Evolutionary conservation across 1,140 invertebrate species (phyloP), one percentile per base, ranked within the genome.

Genomic region (Sycobia sp.): DNA sequence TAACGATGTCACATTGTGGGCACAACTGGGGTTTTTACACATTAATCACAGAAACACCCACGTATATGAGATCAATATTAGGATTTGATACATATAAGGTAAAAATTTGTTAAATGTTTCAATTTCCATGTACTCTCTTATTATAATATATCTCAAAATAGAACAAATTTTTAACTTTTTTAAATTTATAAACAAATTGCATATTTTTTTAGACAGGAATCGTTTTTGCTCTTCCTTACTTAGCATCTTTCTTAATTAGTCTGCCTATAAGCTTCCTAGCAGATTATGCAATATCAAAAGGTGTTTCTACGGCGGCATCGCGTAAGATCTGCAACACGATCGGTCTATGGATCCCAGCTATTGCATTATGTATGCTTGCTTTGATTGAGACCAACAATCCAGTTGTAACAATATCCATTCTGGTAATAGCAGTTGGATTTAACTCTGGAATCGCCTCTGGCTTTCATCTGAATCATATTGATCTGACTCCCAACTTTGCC

Each of bases 21-120:
- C 91, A 95, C 72, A 93, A 93, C 72, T 98, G 94, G 95, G 94
- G 94, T 1, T 95, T 93, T 73, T 96, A 94, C 84, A 96, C 92
- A 4, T 83, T 98, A 41, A 83, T 98, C 47, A 95, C 93, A 0
- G 89, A 95, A 78, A 89, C 98, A 67, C 96, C 97, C 0, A 90
- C 88, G 0, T 99, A 95, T 72, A 90, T 98, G 85, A 88, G 88
- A 20, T 85, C 88, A 50, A 88, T 97, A 0, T 83, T 98, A 0
- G 80, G 88, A 50, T 91, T 91, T 67, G 83, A 96, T 51, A 89
- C 97, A 23, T 86, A 89, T 77, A 78, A 84, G 68, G 87, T 87
- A 69, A 32, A 32, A 32, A 7, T 32, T 32, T 32, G 11, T 7
- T 32, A 7, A 32, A n/a, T n/a, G n/a, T n/a, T n/a, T n/a, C n/a